Conservation (phyloP, 2,888 invertebrate genomes). For the Sminthurinus aureus region DNA sequence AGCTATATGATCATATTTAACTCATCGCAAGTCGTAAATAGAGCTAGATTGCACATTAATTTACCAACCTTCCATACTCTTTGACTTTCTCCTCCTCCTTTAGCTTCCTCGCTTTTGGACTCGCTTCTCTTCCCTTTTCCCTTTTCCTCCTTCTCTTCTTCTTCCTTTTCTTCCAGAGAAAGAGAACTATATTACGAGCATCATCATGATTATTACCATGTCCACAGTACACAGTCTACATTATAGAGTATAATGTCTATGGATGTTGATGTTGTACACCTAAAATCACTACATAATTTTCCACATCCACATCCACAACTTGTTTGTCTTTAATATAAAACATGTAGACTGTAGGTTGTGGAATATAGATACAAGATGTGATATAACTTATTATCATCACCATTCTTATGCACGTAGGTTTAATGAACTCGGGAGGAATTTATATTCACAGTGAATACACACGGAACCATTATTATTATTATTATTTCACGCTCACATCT, state of each 20-base stretch:
- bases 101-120: constrained; percentile 3
- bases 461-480: background rate
- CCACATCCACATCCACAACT: background rate
- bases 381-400: background rate
- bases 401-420: constrained; percentile 8
- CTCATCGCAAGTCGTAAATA: constrained; percentile 40
- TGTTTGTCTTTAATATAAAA: background rate
- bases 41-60: constrained; percentile 41
- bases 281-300: background rate
- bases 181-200: background rate
- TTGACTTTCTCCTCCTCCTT: constrained; percentile 12
- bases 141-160: background rate
- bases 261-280: background rate
- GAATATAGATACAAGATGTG: background rate
- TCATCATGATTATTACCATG: background rate
- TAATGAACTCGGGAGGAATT: constrained; percentile 34
- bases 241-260: background rate
- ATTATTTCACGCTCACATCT: background rate
- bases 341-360: background rate
- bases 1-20: constrained; percentile 32
- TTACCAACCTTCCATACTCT: constrained; percentile 28
- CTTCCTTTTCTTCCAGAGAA: background rate
- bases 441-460: constrained; percentile 17
- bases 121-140: background rate
- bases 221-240: no score